A percentile compares a stretch with the other conserved stretches of the same genome.
Conservation (phyloP, 2,797 vertebrate genomes). For the Harpagifer antarcticus region DNA sequence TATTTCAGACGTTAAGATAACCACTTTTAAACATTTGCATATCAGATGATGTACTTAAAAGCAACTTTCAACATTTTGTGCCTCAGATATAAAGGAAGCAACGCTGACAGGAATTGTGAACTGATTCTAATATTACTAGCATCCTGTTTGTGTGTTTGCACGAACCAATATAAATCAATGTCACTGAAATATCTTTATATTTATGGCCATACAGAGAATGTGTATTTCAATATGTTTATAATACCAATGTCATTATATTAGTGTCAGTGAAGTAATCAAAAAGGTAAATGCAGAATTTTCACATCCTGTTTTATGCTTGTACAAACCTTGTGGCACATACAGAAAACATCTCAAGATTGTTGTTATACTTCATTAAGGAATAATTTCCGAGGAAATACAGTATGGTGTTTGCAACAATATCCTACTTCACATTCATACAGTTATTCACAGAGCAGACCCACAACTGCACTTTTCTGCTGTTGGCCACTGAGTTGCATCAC, state of each 20-base stretch:
- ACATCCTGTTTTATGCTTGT: slow-evolving; percentile 23
- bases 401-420: slow-evolving; percentile 16
- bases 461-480: not conserved
- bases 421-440: not conserved
- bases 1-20: slow-evolving; percentile 54
- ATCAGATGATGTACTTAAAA: slow-evolving; percentile 63
- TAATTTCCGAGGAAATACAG: slow-evolving; percentile 17
- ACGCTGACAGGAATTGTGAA: slow-evolving; percentile 53
- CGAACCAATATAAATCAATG: slow-evolving; percentile 20
- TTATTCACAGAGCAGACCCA: not conserved
- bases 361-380: slow-evolving; percentile 30
- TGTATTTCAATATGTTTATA: slow-evolving; percentile 41
- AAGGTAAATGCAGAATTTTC: slow-evolving; percentile 29
- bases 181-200: slow-evolving; percentile 43
- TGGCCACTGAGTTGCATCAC: slow-evolving; percentile 18
- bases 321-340: slow-evolving; percentile 25
- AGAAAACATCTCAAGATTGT: slow-evolving; percentile 15
- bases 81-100: slow-evolving; percentile 33
- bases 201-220: slow-evolving; percentile 16
- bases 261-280: slow-evolving; percentile 36
- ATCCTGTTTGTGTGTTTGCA: slow-evolving; percentile 10
- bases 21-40: slow-evolving; percentile 61
- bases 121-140: slow-evolving; percentile 65
- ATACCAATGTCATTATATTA: slow-evolving; percentile 34
- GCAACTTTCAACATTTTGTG: slow-evolving; percentile 45